Conservation (phyloP, 2,888 invertebrate genomes). For the Torymus texanus region DNA sequence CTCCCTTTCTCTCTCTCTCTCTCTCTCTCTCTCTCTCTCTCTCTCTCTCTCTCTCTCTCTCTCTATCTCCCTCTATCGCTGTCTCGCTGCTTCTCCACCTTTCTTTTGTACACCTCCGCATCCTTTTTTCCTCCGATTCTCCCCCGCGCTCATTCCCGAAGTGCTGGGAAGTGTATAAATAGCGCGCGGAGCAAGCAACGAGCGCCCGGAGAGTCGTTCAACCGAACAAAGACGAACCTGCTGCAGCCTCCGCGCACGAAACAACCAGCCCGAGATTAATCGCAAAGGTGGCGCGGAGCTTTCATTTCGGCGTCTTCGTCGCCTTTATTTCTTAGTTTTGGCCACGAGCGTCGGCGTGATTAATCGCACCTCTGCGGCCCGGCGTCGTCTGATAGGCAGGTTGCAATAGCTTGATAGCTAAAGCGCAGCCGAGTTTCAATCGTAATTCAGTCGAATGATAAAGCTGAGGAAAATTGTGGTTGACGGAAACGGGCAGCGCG, state of each 20-base stretch:
- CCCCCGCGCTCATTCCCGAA: background rate
- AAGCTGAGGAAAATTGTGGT: too few species aligned
- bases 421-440: too few species aligned
- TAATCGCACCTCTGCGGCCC: constrained; percentile 11
- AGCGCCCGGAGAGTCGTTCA: constrained; percentile 27
- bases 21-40: background rate
- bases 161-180: too few species aligned
- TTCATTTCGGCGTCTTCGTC: constrained; percentile 20
- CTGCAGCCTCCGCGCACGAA: background rate
- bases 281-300: background rate
- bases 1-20: background rate
- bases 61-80: constrained; percentile 6
- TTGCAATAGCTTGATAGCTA: too few species aligned
- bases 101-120: too few species aligned
- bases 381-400: too few species aligned
- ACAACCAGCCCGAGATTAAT: constrained; percentile 19
- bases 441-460: too few species aligned
- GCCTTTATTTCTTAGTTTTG: constrained; percentile 45
- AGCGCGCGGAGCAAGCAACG: constrained; percentile 1
- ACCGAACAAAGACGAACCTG: constrained; percentile 15
- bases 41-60: background rate
- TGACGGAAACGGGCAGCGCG: too few species aligned
- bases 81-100: background rate
- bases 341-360: background rate
- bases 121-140: background rate